Conservation (phyloP, 2,888 invertebrate genomes). For the Eremobia ochroleuca region DNA sequence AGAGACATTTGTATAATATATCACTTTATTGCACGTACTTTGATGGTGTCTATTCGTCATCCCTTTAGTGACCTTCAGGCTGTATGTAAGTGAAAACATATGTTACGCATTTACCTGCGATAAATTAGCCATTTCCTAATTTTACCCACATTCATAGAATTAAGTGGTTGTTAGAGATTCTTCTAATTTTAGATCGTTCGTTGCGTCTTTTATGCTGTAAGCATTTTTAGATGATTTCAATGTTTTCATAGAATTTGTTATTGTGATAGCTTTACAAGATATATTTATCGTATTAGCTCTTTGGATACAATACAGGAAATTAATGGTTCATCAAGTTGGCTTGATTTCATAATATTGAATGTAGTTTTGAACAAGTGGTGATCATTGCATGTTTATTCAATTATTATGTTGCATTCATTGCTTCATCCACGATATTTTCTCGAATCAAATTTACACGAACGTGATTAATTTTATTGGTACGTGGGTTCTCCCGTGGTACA, state of each 20-base stretch:
- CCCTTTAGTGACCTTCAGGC: conserved; percentile 46
- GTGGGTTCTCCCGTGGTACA: background rate
- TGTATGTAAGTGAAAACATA: conserved; percentile 44
- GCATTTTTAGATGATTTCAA: conserved; percentile 44
- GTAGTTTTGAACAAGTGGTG: conserved; percentile 5
- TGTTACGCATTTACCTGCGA: conserved; percentile 49
- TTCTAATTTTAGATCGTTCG: conserved; percentile 61
- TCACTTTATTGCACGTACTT: conserved; percentile 38
- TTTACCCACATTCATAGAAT: conserved; percentile 49
- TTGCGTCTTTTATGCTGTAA: conserved; percentile 56
- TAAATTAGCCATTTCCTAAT: conserved; percentile 37
- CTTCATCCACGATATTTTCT: conserved; percentile 2
- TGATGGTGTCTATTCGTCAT: conserved; percentile 28
- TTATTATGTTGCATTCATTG: conserved; percentile 4
- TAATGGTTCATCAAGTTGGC: conserved; percentile 18
- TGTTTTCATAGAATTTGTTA: conserved; percentile 40
- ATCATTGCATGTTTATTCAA: background rate
- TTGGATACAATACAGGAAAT: conserved; percentile 37
- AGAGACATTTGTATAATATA: conserved; percentile 50
- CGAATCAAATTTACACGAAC: background rate
- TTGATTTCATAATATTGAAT: conserved; percentile 20
- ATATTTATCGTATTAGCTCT: conserved; percentile 19
- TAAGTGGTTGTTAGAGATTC: conserved; percentile 63
- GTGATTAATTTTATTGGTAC: conserved; percentile 17
- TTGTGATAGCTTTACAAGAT: conserved; percentile 28